Percentiles rank a stretch among this genome's conserved stretches.
Evolutionary conservation across 2,888 invertebrate genomes (phyloP).

Genomic region (Drosophila pegasa): DNA sequence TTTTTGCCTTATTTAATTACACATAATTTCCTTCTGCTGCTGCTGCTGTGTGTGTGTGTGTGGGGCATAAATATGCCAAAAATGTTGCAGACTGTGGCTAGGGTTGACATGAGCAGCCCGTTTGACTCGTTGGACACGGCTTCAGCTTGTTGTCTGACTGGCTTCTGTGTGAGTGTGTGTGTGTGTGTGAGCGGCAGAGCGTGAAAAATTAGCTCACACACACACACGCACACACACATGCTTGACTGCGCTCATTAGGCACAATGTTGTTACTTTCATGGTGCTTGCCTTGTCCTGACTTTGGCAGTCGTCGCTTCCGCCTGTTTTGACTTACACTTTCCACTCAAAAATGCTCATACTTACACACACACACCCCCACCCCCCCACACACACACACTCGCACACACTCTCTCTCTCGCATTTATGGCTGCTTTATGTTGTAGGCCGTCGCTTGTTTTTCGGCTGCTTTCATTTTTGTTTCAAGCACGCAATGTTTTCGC

Average conservation of each 20-base stretch:
- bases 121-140: slow-evolving; percentile 58
- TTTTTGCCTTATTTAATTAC: slow-evolving; percentile 60
- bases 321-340: slow-evolving; percentile 58
- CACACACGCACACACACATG: slow-evolving; percentile 34
- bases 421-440: slow-evolving; percentile 42
- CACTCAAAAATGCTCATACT: slow-evolving; percentile 54
- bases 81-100: slow-evolving; percentile 52
- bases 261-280: slow-evolving; percentile 69
- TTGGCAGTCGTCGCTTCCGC: slow-evolving; percentile 59
- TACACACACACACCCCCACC: slow-evolving; percentile 10
- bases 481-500: slow-evolving; percentile 56
- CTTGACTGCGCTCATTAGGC: slow-evolving; percentile 73
- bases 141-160: slow-evolving; percentile 28
- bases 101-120: slow-evolving; percentile 37
- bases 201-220: slow-evolving; percentile 57
- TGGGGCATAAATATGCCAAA: slow-evolving; percentile 54
- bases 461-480: slow-evolving; percentile 59
- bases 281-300: slow-evolving; percentile 62
- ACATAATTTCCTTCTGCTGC: slow-evolving; percentile 52
- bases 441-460: slow-evolving; percentile 42
- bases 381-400: slow-evolving; percentile 8
- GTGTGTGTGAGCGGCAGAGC: slow-evolving; percentile 34
- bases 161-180: background rate
- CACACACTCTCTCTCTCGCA: background rate
- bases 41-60: slow-evolving; percentile 19